These are phyloP conservation scores for Delichon dasypus DNA, from an alignment of 2,797 vertebrate species.

Conservation along the genomic window DNA sequence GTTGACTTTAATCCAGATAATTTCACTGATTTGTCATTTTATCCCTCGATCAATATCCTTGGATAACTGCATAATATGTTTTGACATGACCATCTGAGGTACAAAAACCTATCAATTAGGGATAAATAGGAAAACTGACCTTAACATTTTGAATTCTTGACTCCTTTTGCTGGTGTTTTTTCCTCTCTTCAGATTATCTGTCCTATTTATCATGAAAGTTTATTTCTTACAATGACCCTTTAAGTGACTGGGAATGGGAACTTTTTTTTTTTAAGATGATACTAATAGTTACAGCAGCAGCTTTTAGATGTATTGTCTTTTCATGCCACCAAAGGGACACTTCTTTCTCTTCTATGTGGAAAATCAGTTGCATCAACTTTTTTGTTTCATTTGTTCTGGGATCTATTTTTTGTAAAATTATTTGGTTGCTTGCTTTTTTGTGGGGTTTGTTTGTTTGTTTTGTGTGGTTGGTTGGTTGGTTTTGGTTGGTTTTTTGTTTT, in stretches of 20 bases:
- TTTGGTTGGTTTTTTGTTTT: neutral
- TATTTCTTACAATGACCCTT: neutral
- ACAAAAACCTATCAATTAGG: neutral
- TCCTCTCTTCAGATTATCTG: neutral
- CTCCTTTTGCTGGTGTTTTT: neutral
- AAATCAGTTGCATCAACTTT: neutral
- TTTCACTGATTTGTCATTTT: neutral
- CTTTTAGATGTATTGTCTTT: neutral
- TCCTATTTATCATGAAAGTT: neutral
- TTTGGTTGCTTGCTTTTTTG: accelerated
- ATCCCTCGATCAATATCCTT: neutral
- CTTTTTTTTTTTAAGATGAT: neutral
- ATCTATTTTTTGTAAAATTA: neutral
- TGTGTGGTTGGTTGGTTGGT: accelerated
- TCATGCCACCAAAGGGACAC: neutral
- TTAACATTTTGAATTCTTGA: neutral
- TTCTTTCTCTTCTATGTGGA: neutral
- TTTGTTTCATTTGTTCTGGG: neutral
- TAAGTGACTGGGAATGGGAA: neutral
- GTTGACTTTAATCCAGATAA: neutral
- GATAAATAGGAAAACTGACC: neutral
- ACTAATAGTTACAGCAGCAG: neutral
- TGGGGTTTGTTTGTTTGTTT: accelerated
- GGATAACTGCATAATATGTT: neutral
- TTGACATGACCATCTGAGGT: neutral